Conservation (phyloP, 2,888 invertebrate genomes). For the Steromphala cineraria region DNA sequence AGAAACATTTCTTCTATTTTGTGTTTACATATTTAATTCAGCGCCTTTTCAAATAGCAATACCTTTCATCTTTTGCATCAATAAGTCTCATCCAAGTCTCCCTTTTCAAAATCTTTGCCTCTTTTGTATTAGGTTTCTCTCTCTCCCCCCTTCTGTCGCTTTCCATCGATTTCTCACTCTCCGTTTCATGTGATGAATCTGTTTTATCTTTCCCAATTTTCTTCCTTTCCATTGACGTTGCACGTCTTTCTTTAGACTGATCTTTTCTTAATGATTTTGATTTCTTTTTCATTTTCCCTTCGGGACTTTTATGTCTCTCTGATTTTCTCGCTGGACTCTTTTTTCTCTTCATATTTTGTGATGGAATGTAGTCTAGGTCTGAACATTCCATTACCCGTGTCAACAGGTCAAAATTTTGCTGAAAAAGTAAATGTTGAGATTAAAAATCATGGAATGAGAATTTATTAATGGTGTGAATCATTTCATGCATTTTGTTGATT, state of each 20-base stretch:
- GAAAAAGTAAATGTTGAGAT: conserved; percentile 38
- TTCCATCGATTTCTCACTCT: not conserved
- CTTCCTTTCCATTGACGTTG: too few species aligned
- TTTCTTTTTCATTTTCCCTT: not conserved
- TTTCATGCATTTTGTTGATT: too few species aligned
- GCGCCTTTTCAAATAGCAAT: not conserved
- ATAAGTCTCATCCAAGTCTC: not conserved
- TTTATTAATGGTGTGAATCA: too few species aligned
- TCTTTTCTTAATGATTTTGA: not conserved
- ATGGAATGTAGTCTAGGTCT: conserved; percentile 41
- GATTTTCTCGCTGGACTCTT: not conserved
- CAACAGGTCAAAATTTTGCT: conserved; percentile 59
- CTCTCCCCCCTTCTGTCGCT: not conserved
- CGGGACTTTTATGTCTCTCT: not conserved
- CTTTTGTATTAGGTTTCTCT: not conserved
- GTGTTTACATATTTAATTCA: too few species aligned
- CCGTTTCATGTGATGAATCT: not conserved
- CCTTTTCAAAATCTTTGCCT: not conserved
- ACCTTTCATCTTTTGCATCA: conserved; percentile 29
- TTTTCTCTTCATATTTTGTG: not conserved
- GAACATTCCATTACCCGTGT: conserved; percentile 54
- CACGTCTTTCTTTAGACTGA: not conserved
- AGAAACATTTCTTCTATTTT: too few species aligned
- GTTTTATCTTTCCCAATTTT: not conserved
- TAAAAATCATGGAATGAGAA: too few species aligned